Conservation (phyloP, 2,888 invertebrate species). For the Drosophila falleni region DNA sequence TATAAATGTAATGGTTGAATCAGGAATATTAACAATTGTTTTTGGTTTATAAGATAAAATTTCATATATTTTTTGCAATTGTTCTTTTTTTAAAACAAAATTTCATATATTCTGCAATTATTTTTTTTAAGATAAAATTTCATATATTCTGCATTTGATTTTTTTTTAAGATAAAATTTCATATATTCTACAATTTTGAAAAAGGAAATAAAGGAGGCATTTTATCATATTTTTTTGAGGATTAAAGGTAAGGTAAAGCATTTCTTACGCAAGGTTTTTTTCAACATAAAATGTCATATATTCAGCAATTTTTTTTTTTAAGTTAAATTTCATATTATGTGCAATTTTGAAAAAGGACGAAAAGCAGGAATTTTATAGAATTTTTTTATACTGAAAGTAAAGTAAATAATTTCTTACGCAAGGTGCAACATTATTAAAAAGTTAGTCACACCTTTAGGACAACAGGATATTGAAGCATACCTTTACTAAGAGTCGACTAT, state of each 20-base stretch:
- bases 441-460: neutral
- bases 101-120: neutral
- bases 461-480: neutral
- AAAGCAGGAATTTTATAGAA: neutral
- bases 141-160: neutral
- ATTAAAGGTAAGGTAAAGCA: neutral
- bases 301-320: too few relatives aligned
- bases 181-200: neutral
- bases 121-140: neutral
- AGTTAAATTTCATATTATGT: neutral
- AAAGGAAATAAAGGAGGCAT: neutral
- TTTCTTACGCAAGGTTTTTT: neutral
- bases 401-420: neutral
- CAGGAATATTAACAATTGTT: too few relatives aligned
- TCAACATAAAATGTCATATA: too few relatives aligned
- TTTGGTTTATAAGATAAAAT: neutral
- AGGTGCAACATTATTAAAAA: neutral
- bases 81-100: neutral
- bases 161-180: neutral
- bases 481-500: neutral
- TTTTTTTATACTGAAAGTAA: neutral
- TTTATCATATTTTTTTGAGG: too few relatives aligned
- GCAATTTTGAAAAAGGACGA: neutral
- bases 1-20: too few relatives aligned
- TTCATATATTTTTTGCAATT: neutral